Evolutionary conservation across 2,888 invertebrate species (phyloP), one percentile per base, ranked within the genome.

Genomic region (Diabrotica balteata): DNA sequence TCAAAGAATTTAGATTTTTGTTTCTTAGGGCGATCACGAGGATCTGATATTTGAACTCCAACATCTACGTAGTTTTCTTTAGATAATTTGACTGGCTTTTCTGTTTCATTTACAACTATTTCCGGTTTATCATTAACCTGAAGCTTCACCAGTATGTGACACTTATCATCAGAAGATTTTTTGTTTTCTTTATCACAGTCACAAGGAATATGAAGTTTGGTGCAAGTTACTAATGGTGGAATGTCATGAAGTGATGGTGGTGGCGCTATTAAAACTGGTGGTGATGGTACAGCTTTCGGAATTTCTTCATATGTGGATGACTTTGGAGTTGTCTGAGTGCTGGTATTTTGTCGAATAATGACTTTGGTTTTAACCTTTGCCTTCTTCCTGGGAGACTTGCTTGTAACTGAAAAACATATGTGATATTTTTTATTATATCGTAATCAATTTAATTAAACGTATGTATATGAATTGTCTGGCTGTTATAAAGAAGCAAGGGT

Each of bases 301-400:
- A 46, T 32, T 10, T 58, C n/a, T 7, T 57, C 58, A 58, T 43
- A n/a, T 67, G 70, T 74, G 5, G 44, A 43, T 45, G 68, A 9
- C 61, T 76, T 77, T 5, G 82, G 82, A n/a, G 82, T 81, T 0
- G 83, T 83, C 73, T 83, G 83, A 1, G 83, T 83, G 63, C 83
- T 82, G 4, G 72, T 82, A 72, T 82, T 83, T 75, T 83, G 83
- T 49, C 81, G 70, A 42, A 82, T 73, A 7, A 80, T 65, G 45
- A 76, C 75, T 17, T 57, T 68, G 4, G 62, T 45, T 63, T 68
- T 74, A 22, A 63, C 63, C 67, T 74, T 69, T 53, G 70, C 58
- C 49, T 73, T 76, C 57, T 75, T 76, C 11, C 71, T 63, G 1
- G 75, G 73, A 3, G 72, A 68, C 47, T 63, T 66, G 8, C 66